A percentile compares a stretch with the other conserved stretches of the same genome.
Evolutionary conservation across 2,113 vertebrate genomes (phyloP).

Genomic region (Lathamus discolor): DNA sequence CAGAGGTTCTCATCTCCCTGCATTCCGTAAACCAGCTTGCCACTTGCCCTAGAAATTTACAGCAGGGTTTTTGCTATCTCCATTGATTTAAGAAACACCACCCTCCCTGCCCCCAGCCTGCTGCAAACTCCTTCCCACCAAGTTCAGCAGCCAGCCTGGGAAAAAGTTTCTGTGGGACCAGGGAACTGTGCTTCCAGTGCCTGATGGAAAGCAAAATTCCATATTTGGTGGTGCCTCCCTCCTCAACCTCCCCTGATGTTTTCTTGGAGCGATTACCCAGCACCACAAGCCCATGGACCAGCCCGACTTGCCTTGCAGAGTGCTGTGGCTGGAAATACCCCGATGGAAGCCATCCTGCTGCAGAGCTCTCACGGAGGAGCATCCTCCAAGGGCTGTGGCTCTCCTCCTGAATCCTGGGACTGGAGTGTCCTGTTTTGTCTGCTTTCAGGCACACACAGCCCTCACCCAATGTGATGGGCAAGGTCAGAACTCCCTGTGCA

Average conservation of each 20-base stretch:
- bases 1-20: slow-evolving; percentile 86
- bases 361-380: fast-evolving
- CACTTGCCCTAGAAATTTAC: slow-evolving; percentile 79
- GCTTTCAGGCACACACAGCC: background rate
- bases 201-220: background rate
- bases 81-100: slow-evolving; percentile 32
- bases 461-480: fast-evolving
- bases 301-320: background rate
- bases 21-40: slow-evolving; percentile 94
- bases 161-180: background rate
- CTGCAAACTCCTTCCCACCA: background rate
- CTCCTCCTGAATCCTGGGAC: background rate
- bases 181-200: background rate
- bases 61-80: slow-evolving; percentile 62
- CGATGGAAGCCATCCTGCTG: fast-evolving
- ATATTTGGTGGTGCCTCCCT: background rate
- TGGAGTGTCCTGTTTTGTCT: fast-evolving
- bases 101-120: background rate
- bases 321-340: background rate
- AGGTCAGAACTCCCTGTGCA: background rate
- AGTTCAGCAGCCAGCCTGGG: background rate
- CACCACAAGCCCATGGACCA: background rate
- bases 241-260: background rate
- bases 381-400: fast-evolving
- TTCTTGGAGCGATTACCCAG: background rate